phyloP scores from a whole-genome alignment of 2,797 vertebrate genomes.

The Protosalanx chinensis region DNA sequence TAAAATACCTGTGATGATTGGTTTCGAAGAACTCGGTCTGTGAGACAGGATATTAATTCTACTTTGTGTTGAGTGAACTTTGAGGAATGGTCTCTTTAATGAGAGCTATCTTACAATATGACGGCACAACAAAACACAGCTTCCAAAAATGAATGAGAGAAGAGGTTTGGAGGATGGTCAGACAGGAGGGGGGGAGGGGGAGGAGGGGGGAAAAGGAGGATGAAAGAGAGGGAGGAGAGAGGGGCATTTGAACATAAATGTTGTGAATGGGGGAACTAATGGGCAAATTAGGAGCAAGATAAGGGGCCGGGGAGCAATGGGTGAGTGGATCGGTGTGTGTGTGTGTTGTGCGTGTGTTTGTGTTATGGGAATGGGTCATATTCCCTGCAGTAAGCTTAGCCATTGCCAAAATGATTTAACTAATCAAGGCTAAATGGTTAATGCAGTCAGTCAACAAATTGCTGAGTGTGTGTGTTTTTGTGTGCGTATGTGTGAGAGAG shows the following conservation, averaged over 20 bases:
- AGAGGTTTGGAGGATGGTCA: neutral
- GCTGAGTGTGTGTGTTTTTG: neutral
- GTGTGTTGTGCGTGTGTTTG: too few relatives aligned
- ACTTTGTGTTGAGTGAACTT: neutral
- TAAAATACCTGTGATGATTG: neutral
- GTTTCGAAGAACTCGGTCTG: neutral
- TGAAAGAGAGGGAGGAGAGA: neutral
- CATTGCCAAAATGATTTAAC: constrained; percentile 46
- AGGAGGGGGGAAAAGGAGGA: neutral
- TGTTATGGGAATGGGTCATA: neutral
- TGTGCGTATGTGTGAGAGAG: neutral
- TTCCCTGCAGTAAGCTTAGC: constrained; percentile 18
- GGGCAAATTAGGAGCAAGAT: too few relatives aligned
- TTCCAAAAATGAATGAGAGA: too few relatives aligned
- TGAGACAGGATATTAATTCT: too few relatives aligned
- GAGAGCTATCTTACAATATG: too few relatives aligned
- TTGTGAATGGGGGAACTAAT: too few relatives aligned
- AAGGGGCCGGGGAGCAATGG: too few relatives aligned
- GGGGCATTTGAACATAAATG: neutral
- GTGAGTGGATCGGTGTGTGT: too few relatives aligned
- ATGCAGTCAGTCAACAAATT: constrained; percentile 37
- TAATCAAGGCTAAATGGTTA: constrained; percentile 55
- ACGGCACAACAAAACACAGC: too few relatives aligned
- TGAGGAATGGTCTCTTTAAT: too few relatives aligned
- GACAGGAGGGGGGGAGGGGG: too few relatives aligned